A percentile compares a stretch with the other conserved stretches of the same genome.
These are phyloP conservation scores for Habroteleia sp. DNA, from an alignment of 2,888 invertebrate genomes.

Conservation along the genomic window DNA sequence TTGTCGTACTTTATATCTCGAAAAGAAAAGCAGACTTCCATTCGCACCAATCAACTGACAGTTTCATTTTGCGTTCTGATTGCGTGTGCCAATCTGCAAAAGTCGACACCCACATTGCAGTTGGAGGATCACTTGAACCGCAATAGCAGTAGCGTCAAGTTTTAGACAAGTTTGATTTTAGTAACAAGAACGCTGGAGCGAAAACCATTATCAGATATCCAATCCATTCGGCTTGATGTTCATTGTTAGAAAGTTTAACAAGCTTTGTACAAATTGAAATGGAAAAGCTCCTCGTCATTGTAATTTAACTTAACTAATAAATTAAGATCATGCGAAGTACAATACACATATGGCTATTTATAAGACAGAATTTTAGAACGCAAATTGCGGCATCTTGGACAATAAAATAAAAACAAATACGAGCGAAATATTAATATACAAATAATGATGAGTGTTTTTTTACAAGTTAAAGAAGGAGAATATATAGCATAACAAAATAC, in stretches of 20 bases:
- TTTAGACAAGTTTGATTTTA: slow-evolving; percentile 64
- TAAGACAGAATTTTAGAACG: too few species aligned
- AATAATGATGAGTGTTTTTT: too few species aligned
- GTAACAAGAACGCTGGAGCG: slow-evolving; percentile 62
- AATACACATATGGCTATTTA: slow-evolving; percentile 9
- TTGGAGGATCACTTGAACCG: slow-evolving; percentile 61
- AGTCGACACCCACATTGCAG: slow-evolving; percentile 47
- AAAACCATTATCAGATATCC: slow-evolving; percentile 64
- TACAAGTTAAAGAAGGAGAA: too few species aligned
- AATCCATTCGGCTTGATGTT: slow-evolving; percentile 62
- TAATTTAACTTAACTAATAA: slow-evolving; percentile 58
- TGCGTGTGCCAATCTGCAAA: slow-evolving; percentile 56
- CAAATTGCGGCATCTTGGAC: too few species aligned
- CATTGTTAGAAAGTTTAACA: slow-evolving; percentile 63
- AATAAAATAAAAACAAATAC: too few species aligned
- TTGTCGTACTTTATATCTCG: slow-evolving; percentile 21
- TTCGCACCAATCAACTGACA: slow-evolving; percentile 39
- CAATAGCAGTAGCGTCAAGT: slow-evolving; percentile 60
- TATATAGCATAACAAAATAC: too few species aligned
- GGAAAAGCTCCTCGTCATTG: slow-evolving; percentile 56
- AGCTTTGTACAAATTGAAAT: slow-evolving; percentile 63
- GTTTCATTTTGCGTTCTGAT: slow-evolving; percentile 45
- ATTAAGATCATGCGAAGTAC: slow-evolving; percentile 40
- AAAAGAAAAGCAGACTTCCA: slow-evolving; percentile 4
- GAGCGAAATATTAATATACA: too few species aligned